Evolutionary conservation across 1,140 invertebrate genomes (phyloP).

Genomic region (Ctenoplectra terminalis): DNA sequence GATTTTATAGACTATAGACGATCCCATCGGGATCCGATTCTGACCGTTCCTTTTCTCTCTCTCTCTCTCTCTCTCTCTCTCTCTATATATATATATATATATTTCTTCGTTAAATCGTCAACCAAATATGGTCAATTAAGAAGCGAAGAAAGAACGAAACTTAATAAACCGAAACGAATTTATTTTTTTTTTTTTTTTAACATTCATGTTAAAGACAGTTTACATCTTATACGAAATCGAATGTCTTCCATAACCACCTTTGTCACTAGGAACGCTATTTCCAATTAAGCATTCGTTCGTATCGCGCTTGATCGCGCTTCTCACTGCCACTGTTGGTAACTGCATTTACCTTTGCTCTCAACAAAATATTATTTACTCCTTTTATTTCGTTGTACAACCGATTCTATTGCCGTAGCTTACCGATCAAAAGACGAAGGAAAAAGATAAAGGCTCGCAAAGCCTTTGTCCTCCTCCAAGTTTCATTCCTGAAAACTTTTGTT

Average conservation of each 20-base stretch:
- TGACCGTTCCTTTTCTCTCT: slow-evolving; percentile 38
- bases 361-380: neutral
- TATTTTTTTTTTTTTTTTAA: slow-evolving; percentile 54
- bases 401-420: slow-evolving; percentile 23
- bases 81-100: too few relatives aligned
- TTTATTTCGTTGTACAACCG: neutral
- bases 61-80: too few relatives aligned
- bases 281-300: slow-evolving; percentile 42
- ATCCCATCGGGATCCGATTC: slow-evolving; percentile 36
- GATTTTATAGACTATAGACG: slow-evolving; percentile 29
- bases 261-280: slow-evolving; percentile 57
- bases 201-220: slow-evolving; percentile 69
- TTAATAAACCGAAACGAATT: slow-evolving; percentile 69
- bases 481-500: slow-evolving; percentile 51
- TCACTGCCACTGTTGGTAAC: neutral
- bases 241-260: slow-evolving; percentile 33
- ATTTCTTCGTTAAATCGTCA: slow-evolving; percentile 37
- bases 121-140: neutral
- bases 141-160: slow-evolving; percentile 57
- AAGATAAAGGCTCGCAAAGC: neutral
- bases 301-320: slow-evolving; percentile 23
- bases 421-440: slow-evolving; percentile 44
- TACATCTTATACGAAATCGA: slow-evolving; percentile 37
- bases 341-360: neutral
- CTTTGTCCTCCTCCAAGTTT: slow-evolving; percentile 60